These are phyloP conservation scores for Belgica antarctica DNA, from an alignment of 2,888 invertebrate species.

Conservation along the genomic window DNA sequence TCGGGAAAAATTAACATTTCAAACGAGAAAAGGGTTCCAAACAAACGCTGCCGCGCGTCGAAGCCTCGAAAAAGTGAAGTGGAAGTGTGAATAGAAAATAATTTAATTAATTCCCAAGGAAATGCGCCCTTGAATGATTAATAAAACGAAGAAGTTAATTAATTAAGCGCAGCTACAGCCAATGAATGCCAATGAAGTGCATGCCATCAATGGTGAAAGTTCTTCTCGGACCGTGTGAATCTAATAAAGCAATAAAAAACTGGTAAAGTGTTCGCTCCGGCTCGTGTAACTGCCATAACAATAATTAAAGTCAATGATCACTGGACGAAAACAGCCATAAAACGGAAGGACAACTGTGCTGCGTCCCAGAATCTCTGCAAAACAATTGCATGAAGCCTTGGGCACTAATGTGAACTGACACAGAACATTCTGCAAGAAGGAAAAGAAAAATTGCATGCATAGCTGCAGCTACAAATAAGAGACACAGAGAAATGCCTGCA, in stretches of 20 bases:
- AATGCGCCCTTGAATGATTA: slow-evolving; percentile 25
- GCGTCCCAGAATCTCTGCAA: neutral
- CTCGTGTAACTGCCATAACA: slow-evolving; percentile 38
- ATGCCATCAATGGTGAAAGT: slow-evolving; percentile 17
- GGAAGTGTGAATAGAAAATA: slow-evolving; percentile 30
- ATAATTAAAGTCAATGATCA: slow-evolving; percentile 42
- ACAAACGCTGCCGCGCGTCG: slow-evolving; percentile 11
- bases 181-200: slow-evolving; percentile 27
- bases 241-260: slow-evolving; percentile 37
- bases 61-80: neutral
- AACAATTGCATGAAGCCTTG: slow-evolving; percentile 10
- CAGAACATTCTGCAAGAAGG: slow-evolving; percentile 3
- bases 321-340: neutral
- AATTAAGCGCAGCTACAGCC: slow-evolving; percentile 22
- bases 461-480: slow-evolving; percentile 29
- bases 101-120: slow-evolving; percentile 31
- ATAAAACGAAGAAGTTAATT: slow-evolving; percentile 21
- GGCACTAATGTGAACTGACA: slow-evolving; percentile 1
- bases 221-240: slow-evolving; percentile 13
- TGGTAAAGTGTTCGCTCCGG: neutral
- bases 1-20: neutral
- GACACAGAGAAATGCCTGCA: slow-evolving; percentile 5
- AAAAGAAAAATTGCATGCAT: slow-evolving; percentile 29
- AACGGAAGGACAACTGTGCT: slow-evolving; percentile 27
- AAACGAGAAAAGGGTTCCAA: slow-evolving; percentile 7